Evolutionary conservation across 1,140 invertebrate genomes (phyloP), one percentile per base, ranked within the genome.

Genomic region (Whitmania pigra): DNA sequence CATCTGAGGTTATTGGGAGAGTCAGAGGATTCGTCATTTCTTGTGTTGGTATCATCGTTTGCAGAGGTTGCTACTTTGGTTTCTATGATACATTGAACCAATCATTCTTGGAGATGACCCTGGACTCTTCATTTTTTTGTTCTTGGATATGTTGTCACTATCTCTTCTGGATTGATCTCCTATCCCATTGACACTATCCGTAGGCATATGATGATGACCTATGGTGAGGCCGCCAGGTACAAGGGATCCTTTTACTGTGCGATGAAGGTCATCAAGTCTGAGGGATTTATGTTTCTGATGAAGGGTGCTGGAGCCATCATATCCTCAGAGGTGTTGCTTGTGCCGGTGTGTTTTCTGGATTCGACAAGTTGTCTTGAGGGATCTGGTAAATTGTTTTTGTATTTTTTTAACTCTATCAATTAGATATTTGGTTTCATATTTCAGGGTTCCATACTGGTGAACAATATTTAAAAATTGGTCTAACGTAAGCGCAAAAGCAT

Each of bases 111-210:
- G 78, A 67, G 88, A 93, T 79, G 88, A 89, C 81, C 91, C 90
- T 76, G 88, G 88, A 67, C 84, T 94, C 79, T 83, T 92, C 72
- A 84, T 93, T 92, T 89, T 78, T 95, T 91, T 87, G 84, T 87
- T 78, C 92, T 95, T 82, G 92, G 92, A 66, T 78, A 83, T 71
- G 75, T 78, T 77, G 92, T 94, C 75, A 94, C 92, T 76, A 91
- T 91, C 72, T 85, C 88, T 72, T 87, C 92, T 77, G 93, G 93
- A 77, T 88, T 94, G 78, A 86, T 92, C 71, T 93, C 92, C 20
- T 95, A 95, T 86, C 93, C 92, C 76, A 92, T 94, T 84, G 92
- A 95, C 84, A 95, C 92, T 67, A 92, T 95, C 70, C 86, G 92
- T 82, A 87, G 92, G 86, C 87, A 92, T 80, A 92, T 93, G 90